Evolutionary conservation across 1,140 invertebrate genomes (phyloP), one percentile per base, ranked within the genome.

Genomic region (Lithobius niger): DNA sequence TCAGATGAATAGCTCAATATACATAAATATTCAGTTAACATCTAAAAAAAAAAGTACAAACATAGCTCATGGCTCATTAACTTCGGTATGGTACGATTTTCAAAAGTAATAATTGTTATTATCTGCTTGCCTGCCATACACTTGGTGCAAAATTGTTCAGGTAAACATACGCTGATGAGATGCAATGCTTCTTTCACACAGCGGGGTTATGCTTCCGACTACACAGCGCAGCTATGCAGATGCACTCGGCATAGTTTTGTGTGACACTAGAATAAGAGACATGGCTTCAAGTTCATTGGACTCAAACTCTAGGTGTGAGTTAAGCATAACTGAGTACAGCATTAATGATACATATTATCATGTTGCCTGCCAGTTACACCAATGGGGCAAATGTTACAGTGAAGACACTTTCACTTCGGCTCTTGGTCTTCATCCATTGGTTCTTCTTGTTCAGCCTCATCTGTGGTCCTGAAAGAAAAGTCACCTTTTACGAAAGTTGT

Each of bases 371-470:
- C 6, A 47, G 6, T 47, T 18, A 10, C 6, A 21, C 22, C 10
- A 18, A 18, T 10, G 15, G 6, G 19, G 6, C 13, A 18, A 10
- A 10, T 18, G 22, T 47, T 19, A 47, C 13, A 6, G 6, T 15
- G 22, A 40, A 13, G 10, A 10, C 31, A 40, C 10, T 47, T 53
- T 54, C 57, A 61, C 26, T 57, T 56, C 13, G 51, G 18, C 27
- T 42, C 24, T 56, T 55, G 80, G 67, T 87, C 83, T 69, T 86
- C 82, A 65, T 87, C 84, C 84, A 87, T 87, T 25, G 84, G 84
- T 70, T 86, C 84, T 63, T 85, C 83, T 49, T 79, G 80, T 66
- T 77, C 77, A 69, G 82, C 31, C 15, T 57, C 50, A 52, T 54
- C 31, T 45, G 27, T 59, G n/a, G 21, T 55, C 24, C 48, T 48